A percentile compares a stretch with the other conserved stretches of the same genome.
Conservation (phyloP, 1,140 invertebrate genomes). For the Anthonomus grandis region DNA sequence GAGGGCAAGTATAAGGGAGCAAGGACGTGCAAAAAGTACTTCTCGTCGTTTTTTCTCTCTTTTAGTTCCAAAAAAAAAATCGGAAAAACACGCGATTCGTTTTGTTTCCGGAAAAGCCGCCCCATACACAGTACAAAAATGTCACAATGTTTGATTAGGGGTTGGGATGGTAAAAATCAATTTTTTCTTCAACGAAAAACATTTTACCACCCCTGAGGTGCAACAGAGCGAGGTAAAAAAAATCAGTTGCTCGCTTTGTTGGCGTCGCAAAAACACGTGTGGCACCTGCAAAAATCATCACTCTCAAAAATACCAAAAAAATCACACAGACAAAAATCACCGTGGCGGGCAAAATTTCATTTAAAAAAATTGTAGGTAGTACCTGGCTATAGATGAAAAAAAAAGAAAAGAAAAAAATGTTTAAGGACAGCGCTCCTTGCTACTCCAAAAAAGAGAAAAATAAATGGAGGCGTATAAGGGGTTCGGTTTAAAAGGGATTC, state of each 20-base stretch:
- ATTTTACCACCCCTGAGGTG: neutral
- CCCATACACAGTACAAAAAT: conserved; percentile 70
- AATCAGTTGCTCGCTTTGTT: neutral
- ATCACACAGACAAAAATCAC: conserved; percentile 29
- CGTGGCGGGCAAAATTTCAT: conserved; percentile 39
- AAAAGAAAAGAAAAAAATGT: no score
- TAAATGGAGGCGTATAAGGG: conserved; percentile 31
- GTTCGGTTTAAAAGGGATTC: no score
- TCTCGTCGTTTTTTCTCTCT: conserved; percentile 39
- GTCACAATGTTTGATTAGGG: conserved; percentile 54
- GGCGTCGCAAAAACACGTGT: conserved; percentile 14
- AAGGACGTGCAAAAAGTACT: conserved; percentile 50
- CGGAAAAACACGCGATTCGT: no score
- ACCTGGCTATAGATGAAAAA: conserved; percentile 40
- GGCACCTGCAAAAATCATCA: conserved; percentile 29
- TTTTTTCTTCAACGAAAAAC: neutral
- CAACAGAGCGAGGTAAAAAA: neutral
- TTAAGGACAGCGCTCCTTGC: conserved; percentile 45
- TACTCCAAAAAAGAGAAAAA: conserved; percentile 42
- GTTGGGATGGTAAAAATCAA: neutral
- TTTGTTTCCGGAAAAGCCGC: conserved; percentile 61
- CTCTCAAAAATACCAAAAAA: conserved; percentile 32
- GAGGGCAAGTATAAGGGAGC: conserved; percentile 45
- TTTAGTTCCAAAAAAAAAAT: no score
- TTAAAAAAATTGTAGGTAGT: conserved; percentile 45